A percentile compares a stretch with the other conserved stretches of the same genome.
Evolutionary conservation across 2,797 vertebrate species (phyloP).

Genomic region (Ataeniobius toweri): DNA sequence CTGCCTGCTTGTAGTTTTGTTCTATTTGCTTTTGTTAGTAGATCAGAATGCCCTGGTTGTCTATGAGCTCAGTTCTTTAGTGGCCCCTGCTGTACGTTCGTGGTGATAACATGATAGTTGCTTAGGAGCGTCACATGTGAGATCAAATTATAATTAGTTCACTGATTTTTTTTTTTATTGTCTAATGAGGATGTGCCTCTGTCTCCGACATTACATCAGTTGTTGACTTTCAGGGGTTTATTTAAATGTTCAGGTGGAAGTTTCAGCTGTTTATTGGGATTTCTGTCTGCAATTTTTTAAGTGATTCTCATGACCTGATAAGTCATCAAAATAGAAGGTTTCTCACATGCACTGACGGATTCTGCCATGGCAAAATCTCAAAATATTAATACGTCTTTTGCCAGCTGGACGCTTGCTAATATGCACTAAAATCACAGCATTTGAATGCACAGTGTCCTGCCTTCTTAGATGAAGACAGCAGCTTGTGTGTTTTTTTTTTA

Average conservation of each 20-base stretch:
- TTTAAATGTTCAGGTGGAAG: slow-evolving; percentile 62
- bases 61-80: slow-evolving; percentile 18
- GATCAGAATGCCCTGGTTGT: neutral
- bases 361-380: slow-evolving; percentile 4
- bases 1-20: slow-evolving; percentile 13
- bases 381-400: neutral
- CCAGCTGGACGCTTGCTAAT: slow-evolving; percentile 21
- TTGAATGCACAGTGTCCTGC: slow-evolving; percentile 20
- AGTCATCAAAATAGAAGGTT: slow-evolving; percentile 38
- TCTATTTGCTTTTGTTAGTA: neutral
- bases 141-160: slow-evolving; percentile 40
- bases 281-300: slow-evolving; percentile 58
- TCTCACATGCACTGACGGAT: slow-evolving; percentile 23
- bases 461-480: slow-evolving; percentile 44
- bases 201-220: slow-evolving; percentile 41
- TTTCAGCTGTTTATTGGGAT: slow-evolving; percentile 31
- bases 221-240: slow-evolving; percentile 40
- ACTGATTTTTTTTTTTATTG: slow-evolving; percentile 31
- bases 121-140: slow-evolving; percentile 34
- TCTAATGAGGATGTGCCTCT: slow-evolving; percentile 40
- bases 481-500: slow-evolving; percentile 56
- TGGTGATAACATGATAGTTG: slow-evolving; percentile 22
- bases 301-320: slow-evolving; percentile 52
- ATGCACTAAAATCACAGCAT: slow-evolving; percentile 36
- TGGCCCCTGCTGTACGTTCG: slow-evolving; percentile 59